Base-by-base conservation (phyloP, 2,113 vertebrate genomes). In the Planiliza haematocheilus region DNA sequence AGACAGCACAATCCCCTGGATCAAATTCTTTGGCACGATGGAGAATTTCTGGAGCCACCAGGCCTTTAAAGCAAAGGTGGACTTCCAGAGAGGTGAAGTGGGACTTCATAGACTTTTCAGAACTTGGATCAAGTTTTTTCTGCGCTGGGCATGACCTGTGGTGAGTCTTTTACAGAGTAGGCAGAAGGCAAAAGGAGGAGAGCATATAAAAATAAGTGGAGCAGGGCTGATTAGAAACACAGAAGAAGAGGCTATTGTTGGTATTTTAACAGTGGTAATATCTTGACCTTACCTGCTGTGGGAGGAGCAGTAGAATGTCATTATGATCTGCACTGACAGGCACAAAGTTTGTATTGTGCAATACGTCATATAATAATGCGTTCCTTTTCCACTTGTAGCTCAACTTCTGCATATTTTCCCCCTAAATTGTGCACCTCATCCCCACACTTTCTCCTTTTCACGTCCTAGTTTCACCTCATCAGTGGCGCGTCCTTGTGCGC, bases 1-100 rank as follows among this genome's bases (percentile, higher is more conserved):
- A 86, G 87, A 91, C 76, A 53, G 61, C 74, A 65, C 84, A 88
- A 86, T 87, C 82, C 77, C 82, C 77, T 49, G 76, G 80, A 91
- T 91, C 90, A 71, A 66, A 84, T 91, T 82, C 81, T 74, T 81
- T 43, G 45, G 52, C 58, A 16, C 45, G 66, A 81, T 66, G 77
- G 75, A 57, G 72, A 81, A 82, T 74, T 77, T 65, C 60, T 87
- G 70, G 85, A 81, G 82, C 84, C 82, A 68, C 57, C 50, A 42
- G 57, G 77, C 64, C 69, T 85, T 79, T 83, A 81, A 62, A 65
- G 79, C 16, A 43, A 48, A 65, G 51, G 60, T 79, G 68, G 55
- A 62, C 73, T 69, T 78, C 16, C 18, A 70, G 20, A 38, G 46
- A 66, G 9, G 42, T 55, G n/a, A 56, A 68, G 24, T 51, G 37